Conservation (phyloP, 2,888 invertebrate species). For the Polyploca ridens region DNA sequence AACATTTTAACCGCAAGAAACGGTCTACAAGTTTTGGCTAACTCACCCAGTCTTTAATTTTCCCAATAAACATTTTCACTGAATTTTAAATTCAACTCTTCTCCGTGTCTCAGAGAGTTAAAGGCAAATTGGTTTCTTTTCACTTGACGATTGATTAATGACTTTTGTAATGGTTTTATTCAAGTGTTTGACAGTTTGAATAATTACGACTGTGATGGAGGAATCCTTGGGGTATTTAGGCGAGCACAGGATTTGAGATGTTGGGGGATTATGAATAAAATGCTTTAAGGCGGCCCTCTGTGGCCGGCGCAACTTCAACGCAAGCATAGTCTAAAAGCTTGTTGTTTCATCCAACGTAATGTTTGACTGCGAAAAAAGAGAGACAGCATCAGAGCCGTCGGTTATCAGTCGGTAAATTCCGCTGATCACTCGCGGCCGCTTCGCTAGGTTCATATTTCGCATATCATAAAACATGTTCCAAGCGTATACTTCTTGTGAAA, state of each 20-base stretch:
- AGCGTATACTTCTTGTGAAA: no score
- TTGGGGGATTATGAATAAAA: background rate
- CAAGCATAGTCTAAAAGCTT: no score
- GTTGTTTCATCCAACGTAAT: no score
- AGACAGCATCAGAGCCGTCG: no score
- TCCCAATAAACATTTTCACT: background rate
- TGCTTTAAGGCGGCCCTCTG: no score
- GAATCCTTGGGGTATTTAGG: constrained; percentile 2
- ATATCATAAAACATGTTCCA: no score
- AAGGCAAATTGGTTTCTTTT: constrained; percentile 3
- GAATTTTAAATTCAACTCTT: background rate
- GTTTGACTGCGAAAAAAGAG: no score
- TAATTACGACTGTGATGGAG: background rate
- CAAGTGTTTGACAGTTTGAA: constrained; percentile 8
- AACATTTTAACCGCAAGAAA: background rate
- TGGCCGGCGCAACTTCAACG: no score
- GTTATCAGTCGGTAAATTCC: no score
- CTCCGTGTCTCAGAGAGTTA: background rate
- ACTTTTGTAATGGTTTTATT: constrained; percentile 8
- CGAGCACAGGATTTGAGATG: background rate
- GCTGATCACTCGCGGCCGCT: no score
- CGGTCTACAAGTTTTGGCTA: background rate
- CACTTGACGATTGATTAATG: constrained; percentile 5
- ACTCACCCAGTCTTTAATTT: background rate
- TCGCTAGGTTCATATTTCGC: no score